Conservation (phyloP, 2,797 vertebrate genomes). For the Bufotes viridis region DNA sequence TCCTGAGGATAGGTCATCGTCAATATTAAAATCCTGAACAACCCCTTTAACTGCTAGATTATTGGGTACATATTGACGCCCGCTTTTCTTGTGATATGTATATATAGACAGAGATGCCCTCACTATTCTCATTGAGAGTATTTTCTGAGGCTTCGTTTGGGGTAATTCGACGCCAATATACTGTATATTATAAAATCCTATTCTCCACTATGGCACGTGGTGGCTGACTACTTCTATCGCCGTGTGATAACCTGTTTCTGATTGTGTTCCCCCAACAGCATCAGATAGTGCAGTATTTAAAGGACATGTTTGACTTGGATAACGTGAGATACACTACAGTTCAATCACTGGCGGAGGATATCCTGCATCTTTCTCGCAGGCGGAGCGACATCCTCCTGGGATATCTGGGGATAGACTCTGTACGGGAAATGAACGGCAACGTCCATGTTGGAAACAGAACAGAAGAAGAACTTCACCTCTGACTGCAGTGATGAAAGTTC, state of each 20-base stretch:
- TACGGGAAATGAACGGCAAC: conserved; percentile 81
- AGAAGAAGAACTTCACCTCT: conserved; percentile 64
- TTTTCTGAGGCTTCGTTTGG: no score
- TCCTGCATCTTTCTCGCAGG: conserved; percentile 91
- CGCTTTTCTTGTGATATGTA: no score
- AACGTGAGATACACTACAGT: conserved; percentile 92
- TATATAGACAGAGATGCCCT: no score
- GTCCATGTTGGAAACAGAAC: conserved; percentile 62
- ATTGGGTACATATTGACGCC: no score
- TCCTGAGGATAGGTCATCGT: no score
- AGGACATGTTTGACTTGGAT: conserved; percentile 98
- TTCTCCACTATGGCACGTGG: not conserved
- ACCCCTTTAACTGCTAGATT: no score
- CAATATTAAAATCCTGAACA: no score
- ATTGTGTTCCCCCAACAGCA: conserved; percentile 76
- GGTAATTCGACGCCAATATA: no score
- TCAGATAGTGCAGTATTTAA: conserved; percentile 96
- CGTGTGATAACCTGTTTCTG: not conserved
- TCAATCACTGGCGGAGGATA: conserved; percentile 88
- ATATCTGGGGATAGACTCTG: conserved; percentile 82
- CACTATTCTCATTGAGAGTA: no score
- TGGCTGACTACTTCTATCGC: not conserved
- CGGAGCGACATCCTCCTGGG: conserved; percentile 93
- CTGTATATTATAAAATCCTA: not conserved
- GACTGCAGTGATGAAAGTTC: not conserved